A percentile compares a stretch with the other conserved stretches of the same genome.
These are phyloP conservation scores for Lepidocyrtoides sp. DNA, from an alignment of 2,888 invertebrate genomes.

Conservation along the genomic window DNA sequence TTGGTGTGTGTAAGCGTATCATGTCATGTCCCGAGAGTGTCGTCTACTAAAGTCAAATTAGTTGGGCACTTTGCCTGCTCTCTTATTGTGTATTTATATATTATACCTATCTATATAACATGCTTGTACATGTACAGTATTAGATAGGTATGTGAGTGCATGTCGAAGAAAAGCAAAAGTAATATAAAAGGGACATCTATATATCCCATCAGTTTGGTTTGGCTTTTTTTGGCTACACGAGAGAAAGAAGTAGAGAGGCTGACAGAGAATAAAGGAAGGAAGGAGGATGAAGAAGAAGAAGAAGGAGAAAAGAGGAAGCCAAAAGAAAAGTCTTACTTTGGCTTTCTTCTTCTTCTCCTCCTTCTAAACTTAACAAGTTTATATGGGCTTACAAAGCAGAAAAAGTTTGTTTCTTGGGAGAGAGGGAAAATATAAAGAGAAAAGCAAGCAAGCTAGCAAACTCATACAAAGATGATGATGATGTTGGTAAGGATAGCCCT, in stretches of 20 bases:
- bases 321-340: background rate
- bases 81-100: no score
- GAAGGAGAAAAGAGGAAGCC: background rate
- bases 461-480: no score
- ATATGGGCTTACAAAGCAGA: constrained; percentile 13
- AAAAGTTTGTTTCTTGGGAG: no score
- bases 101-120: no score
- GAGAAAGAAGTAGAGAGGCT: no score
- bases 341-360: background rate
- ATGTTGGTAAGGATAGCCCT: no score
- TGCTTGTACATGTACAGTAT: background rate
- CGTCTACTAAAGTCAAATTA: constrained; percentile 78
- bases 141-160: background rate
- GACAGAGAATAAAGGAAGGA: background rate
- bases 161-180: background rate
- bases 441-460: constrained; percentile 21
- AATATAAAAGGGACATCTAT: constrained; percentile 32
- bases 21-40: constrained; percentile 78
- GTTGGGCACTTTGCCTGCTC: constrained; percentile 75
- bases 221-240: background rate
- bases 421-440: constrained; percentile 10
- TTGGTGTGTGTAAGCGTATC: constrained; percentile 65
- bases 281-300: background rate
- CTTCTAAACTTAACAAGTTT: constrained; percentile 20
- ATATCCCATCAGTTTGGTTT: constrained; percentile 42